These are phyloP conservation scores for Holothuria leucospilota DNA, from an alignment of 53 echinoderm and acorn worm species.

Conservation along the genomic window DNA sequence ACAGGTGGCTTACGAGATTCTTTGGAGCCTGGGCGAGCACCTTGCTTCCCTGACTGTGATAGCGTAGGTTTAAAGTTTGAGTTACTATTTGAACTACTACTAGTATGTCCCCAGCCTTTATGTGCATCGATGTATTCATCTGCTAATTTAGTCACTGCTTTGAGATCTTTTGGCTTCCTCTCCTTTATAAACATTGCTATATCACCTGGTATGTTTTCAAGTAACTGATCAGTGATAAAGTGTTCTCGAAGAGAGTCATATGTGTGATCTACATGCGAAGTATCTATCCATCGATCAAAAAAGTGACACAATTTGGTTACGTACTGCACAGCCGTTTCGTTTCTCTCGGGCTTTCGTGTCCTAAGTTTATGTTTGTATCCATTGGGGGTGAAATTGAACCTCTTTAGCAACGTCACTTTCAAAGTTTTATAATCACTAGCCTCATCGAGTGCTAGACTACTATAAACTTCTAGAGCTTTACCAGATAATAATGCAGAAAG, in stretches of 20 bases:
- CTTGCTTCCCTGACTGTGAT: too few species aligned
- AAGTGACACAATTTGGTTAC: slow-evolving; percentile 12
- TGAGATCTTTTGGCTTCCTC: slow-evolving; percentile 11
- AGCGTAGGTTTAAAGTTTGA: too few species aligned
- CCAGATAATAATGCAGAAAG: slow-evolving; percentile 38
- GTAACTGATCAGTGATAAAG: slow-evolving; percentile 14
- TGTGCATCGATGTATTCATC: slow-evolving; percentile 45
- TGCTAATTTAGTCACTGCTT: slow-evolving; percentile 23
- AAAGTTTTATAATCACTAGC: slow-evolving; percentile 40
- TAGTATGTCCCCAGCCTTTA: neutral
- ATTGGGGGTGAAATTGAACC: slow-evolving; percentile 17
- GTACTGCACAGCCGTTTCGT: too few species aligned
- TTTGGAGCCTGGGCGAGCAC: too few species aligned
- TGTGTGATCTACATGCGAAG: neutral
- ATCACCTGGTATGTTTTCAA: too few species aligned
- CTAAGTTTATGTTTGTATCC: slow-evolving; percentile 36
- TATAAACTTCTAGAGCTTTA: slow-evolving; percentile 49
- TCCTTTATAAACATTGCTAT: slow-evolving; percentile 29
- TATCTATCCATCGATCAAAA: slow-evolving; percentile 29
- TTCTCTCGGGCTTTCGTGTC: neutral
- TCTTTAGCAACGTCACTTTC: slow-evolving; percentile 26
- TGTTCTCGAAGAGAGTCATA: neutral
- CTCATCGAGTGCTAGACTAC: neutral
- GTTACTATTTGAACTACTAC: too few species aligned
- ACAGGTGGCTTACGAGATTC: neutral